Percentiles rank a stretch among this genome's conserved stretches.
Conservation (phyloP, 2,888 invertebrate species). For the Mesorhabditis belari region DNA sequence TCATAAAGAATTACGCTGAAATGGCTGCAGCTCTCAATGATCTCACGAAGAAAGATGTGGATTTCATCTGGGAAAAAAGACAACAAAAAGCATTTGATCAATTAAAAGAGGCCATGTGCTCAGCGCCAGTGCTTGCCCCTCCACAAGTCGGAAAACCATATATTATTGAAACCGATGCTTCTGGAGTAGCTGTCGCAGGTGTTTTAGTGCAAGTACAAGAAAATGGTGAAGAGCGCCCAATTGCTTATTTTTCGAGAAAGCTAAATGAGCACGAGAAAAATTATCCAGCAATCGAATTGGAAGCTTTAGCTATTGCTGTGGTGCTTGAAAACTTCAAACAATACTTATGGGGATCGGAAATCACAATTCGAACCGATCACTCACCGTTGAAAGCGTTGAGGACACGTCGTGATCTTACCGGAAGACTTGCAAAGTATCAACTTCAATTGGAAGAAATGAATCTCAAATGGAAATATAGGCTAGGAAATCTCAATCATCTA, state of each 20-base stretch:
- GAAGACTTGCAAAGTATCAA: constrained; percentile 7
- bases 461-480: constrained; percentile 8
- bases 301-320: constrained; percentile 9
- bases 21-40: constrained; percentile 6
- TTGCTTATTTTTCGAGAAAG: constrained; percentile 7
- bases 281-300: constrained; percentile 11
- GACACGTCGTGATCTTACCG: constrained; percentile 1
- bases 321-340: constrained; percentile 10
- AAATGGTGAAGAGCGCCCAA: constrained; percentile 1
- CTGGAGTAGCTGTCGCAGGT: constrained; percentile 10
- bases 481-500: constrained; percentile 8
- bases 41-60: neutral
- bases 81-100: neutral
- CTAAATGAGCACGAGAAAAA: constrained; percentile 5
- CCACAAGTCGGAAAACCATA: constrained; percentile 10
- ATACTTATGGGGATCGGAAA: constrained; percentile 10
- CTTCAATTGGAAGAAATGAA: constrained; percentile 4
- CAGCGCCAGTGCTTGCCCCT: constrained; percentile 8
- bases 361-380: constrained; percentile 10
- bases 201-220: constrained; percentile 8
- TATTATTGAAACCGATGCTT: constrained; percentile 13
- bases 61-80: constrained; percentile 1
- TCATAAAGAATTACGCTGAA: constrained; percentile 5
- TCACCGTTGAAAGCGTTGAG: constrained; percentile 7
- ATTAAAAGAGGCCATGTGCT: constrained; percentile 3